These are phyloP conservation scores for Tragelaphus imberbis DNA, from an alignment of 2,113 vertebrate species.

Conservation along the genomic window DNA sequence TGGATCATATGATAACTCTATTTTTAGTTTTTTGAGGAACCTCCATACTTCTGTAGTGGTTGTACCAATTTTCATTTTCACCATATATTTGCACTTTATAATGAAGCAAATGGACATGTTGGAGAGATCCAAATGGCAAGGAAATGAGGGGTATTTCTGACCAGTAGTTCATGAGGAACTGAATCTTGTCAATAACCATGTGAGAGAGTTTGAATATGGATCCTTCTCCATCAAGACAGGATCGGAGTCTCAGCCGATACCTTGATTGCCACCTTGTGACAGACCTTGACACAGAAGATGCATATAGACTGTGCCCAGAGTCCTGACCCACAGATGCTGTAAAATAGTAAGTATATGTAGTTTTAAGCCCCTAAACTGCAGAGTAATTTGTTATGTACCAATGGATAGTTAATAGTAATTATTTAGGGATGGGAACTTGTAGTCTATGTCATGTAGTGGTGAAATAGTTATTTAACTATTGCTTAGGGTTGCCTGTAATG, in stretches of 20 bases:
- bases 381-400: not conserved
- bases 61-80: not conserved
- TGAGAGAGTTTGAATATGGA: not conserved
- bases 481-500: not conserved
- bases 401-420: not conserved
- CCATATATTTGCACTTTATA: not conserved
- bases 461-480: not conserved
- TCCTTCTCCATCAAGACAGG: not conserved
- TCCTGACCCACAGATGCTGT: not conserved
- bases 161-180: not conserved
- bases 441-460: not conserved
- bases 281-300: not conserved
- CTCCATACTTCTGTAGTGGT: not conserved
- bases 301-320: not conserved
- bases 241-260: not conserved
- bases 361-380: not conserved
- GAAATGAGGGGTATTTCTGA: not conserved
- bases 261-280: not conserved
- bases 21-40: not conserved
- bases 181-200: not conserved
- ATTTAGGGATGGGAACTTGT: not conserved
- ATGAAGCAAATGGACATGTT: not conserved
- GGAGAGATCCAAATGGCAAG: not conserved
- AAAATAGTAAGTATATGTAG: not conserved
- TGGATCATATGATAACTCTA: not conserved